Evolutionary conservation across 1,140 invertebrate genomes (phyloP).

Genomic region (Panulirus ornatus): DNA sequence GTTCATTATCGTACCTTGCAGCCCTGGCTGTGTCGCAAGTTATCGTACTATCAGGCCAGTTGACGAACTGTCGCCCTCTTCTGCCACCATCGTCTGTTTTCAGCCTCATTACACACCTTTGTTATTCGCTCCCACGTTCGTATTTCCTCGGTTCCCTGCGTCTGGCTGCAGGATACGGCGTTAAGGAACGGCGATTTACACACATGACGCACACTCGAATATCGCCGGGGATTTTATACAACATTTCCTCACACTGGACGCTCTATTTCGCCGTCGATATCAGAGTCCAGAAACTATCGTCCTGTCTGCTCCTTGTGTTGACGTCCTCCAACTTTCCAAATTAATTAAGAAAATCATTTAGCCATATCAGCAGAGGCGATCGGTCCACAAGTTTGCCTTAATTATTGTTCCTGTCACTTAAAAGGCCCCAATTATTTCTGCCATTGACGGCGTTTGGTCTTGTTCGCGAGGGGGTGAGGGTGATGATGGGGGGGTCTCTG

Average conservation of each 20-base stretch:
- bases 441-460: slow-evolving; percentile 39
- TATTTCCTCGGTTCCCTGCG: background rate
- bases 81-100: background rate
- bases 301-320: slow-evolving; percentile 44
- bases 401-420: slow-evolving; percentile 70
- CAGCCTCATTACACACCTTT: background rate
- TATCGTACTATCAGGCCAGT: background rate
- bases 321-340: slow-evolving; percentile 65
- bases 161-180: background rate
- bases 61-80: background rate
- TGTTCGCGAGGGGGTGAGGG: no score
- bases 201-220: background rate
- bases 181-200: background rate
- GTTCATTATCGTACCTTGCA: slow-evolving; percentile 2
- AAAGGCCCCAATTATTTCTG: slow-evolving; percentile 67
- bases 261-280: slow-evolving; percentile 20
- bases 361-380: slow-evolving; percentile 67
- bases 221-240: background rate
- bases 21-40: background rate
- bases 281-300: slow-evolving; percentile 56
- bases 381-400: slow-evolving; percentile 69
- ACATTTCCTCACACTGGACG: background rate
- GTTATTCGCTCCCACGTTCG: background rate
- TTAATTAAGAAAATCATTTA: slow-evolving; percentile 73
- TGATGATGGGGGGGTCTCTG: no score